Base-by-base conservation (phyloP, 23 tunicate genomes). In the Trididemnum miniatum region DNA sequence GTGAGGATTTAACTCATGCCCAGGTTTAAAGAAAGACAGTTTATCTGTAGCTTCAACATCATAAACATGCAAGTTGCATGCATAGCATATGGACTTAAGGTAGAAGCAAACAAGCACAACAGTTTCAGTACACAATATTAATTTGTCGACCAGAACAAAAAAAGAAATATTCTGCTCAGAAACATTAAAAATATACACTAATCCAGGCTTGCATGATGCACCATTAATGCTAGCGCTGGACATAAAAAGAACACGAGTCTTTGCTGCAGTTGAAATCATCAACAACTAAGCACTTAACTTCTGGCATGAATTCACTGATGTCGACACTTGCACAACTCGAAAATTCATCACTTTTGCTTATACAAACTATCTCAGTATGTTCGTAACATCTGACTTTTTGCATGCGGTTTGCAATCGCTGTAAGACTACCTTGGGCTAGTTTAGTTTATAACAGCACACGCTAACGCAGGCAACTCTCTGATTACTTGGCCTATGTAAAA, bases 131-230 rank as follows among this genome's bases (percentile, higher is more conserved):
- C 34, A 76, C 2, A 76, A 3, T 28, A 76, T 51, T 30, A 76
- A 34, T 29, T 51, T 1, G 1, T 34, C 1, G 1, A 76, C 33
- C n/a, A 3, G 31, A 28, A 49, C 65, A 76, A 76, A 76, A 35
- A 76, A 31, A 1, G 81, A 65, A 49, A 34, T 51, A 4, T 79
- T 36, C 33, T 40, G n/a, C n/a, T n/a, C 25, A 63, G 27, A 63
- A 79, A 34, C 30, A 79, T 79, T 49, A 32, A 79, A 79, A 33
- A 79, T 50, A 60, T 49, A 79, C 34, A 79, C 35, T 27, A 33
- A 2, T 1, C 33, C 33, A 27, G 35, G 65, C 1, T 26, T 27
- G 35, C 60, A 79, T 60, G 71, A 34, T 27, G 60, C 71, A 59
- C 71, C 71, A 33, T 79, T 60, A 40, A 40, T 59, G 49, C 25